These are phyloP conservation scores for Decapterus maruadsi DNA, from an alignment of 2,797 vertebrate species.

Conservation along the genomic window DNA sequence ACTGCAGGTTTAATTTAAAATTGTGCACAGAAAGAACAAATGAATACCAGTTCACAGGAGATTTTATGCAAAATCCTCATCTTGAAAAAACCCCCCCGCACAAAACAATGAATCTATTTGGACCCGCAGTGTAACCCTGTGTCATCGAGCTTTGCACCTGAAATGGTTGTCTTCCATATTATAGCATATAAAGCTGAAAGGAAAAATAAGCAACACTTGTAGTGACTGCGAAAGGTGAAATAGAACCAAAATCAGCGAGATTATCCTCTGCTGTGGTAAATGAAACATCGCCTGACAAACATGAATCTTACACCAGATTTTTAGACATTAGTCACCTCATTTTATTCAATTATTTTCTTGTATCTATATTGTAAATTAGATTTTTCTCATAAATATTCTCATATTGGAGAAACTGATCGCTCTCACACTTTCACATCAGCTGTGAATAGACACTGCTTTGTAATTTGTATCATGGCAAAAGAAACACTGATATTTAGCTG, in stretches of 20 bases:
- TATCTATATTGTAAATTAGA: too few relatives aligned
- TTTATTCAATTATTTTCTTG: too few relatives aligned
- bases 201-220: conserved; percentile 1
- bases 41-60: background rate
- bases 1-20: background rate
- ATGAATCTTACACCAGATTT: background rate
- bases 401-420: background rate
- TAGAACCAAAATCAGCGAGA: background rate
- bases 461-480: background rate
- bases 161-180: background rate
- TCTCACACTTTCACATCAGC: background rate
- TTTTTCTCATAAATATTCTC: too few relatives aligned
- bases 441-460: background rate
- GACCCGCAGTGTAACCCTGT: background rate
- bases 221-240: background rate
- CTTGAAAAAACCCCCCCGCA: background rate
- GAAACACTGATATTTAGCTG: background rate
- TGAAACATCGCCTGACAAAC: background rate
- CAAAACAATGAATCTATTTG: background rate
- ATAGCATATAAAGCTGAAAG: background rate
- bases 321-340: too few relatives aligned
- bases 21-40: background rate
- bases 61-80: background rate
- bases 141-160: background rate
- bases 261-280: background rate